A percentile compares a stretch with the other conserved stretches of the same genome.
Conservation (phyloP, 1,140 invertebrate genomes). For the Aphelenchoides fujianensis region DNA sequence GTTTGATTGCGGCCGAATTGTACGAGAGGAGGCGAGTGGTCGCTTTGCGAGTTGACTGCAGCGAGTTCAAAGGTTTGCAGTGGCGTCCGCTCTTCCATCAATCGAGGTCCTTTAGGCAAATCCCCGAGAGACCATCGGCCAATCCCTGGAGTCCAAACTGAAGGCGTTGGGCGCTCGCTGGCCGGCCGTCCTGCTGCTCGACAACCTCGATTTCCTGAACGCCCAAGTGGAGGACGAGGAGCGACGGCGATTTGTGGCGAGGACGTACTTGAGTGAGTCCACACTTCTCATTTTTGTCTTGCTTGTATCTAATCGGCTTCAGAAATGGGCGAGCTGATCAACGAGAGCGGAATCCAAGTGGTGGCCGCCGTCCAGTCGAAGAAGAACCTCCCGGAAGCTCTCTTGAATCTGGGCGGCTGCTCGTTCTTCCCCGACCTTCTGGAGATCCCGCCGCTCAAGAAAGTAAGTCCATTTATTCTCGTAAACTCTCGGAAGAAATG, state of each 20-base stretch:
- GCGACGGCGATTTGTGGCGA: slow-evolving; percentile 36
- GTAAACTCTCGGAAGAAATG: too few species aligned
- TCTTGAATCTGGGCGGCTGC: slow-evolving; percentile 21
- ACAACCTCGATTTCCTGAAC: slow-evolving; percentile 48
- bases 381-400: slow-evolving; percentile 22
- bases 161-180: slow-evolving; percentile 22
- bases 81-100: neutral
- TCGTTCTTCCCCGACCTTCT: slow-evolving; percentile 31
- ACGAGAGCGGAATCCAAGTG: slow-evolving; percentile 19
- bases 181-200: slow-evolving; percentile 42
- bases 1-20: slow-evolving; percentile 18
- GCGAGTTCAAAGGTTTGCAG: slow-evolving; percentile 32
- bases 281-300: slow-evolving; percentile 8
- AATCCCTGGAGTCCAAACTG: slow-evolving; percentile 16
- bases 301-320: too few species aligned
- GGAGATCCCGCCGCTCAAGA: slow-evolving; percentile 22
- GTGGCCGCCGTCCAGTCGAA: slow-evolving; percentile 27
- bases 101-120: slow-evolving; percentile 38
- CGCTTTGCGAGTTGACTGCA: slow-evolving; percentile 32
- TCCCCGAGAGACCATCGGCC: slow-evolving; percentile 37
- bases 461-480: slow-evolving; percentile 33
- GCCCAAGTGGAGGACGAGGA: slow-evolving; percentile 46
- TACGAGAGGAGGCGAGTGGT: slow-evolving; percentile 22
- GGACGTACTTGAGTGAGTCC: slow-evolving; percentile 40
- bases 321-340: slow-evolving; percentile 30